Evolutionary conservation across 2,113 vertebrate species (phyloP), one percentile per base, ranked within the genome.

Genomic region (Catharus bicknelli): DNA sequence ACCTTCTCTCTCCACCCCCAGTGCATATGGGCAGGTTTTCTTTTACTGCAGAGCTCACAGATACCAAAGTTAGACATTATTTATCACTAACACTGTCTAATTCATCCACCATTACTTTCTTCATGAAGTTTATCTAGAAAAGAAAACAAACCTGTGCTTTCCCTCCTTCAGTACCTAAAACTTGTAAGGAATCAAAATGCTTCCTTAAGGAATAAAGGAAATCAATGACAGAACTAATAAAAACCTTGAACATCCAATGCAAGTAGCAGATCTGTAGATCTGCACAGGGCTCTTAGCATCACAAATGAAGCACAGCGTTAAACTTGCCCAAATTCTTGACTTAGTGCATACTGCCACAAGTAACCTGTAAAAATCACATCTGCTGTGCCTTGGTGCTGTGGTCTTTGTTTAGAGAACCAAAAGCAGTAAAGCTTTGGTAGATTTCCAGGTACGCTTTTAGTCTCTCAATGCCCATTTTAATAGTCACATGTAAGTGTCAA

Each of bases 21-120:
- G 83, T 95, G 94, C 96, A 96, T 96, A 97, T 97, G 96, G 95
- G 89, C 87, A 96, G 95, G 88, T 95, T 95, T 94, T 93, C 90
- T 94, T 89, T 94, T 85, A 70, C 84, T 85, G 93, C 90, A 96
- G 93, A 88, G 69, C 78, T 92, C 68, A 74, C 86, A 88, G 80
- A 94, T 91, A 90, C 83, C 87, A 77, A 90, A 91, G 81, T 94
- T 92, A 94, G 86, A 95, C 27, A 88, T 90, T 93, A 93, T 95
- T 96, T 95, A 86, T 95, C 82, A 73, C 75, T 90, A 92, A 75
- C 90, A 55, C 72, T 83, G 58, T 81, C 88, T 83, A 85, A 91
- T 91, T 77, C n/a, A 16, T 93, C 78, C 79, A 91, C 70, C 63
- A 59, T 77, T 91, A 80, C 78, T 79, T 94, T 68, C 47, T 67